phyloP scores from a whole-genome alignment of 1,140 invertebrate species.

The Gryllus bimaculatus region DNA sequence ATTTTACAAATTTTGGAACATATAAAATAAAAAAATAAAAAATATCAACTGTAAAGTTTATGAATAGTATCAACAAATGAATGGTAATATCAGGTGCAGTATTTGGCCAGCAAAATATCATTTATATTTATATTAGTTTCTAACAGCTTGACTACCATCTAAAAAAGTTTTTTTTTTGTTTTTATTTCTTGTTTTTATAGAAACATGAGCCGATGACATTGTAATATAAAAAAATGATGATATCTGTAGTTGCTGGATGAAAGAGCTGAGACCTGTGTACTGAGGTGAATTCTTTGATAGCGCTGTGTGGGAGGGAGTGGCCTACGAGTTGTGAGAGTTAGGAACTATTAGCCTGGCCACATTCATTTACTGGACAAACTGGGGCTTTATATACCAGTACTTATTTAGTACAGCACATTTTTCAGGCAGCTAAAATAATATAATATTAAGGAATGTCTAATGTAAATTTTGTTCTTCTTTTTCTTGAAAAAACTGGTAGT shows the following conservation, averaged over 20 bases:
- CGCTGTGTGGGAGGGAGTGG: too few species aligned
- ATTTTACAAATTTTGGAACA: background rate
- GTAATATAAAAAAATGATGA: background rate
- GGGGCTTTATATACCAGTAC: too few species aligned
- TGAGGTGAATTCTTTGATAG: too few species aligned
- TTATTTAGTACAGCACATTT: too few species aligned
- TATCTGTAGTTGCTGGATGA: background rate
- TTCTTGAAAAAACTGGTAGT: too few species aligned
- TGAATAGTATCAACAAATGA: background rate
- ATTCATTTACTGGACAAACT: too few species aligned
- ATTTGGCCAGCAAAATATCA: background rate
- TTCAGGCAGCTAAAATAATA: too few species aligned
- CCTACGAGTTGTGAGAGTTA: too few species aligned
- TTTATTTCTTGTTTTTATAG: background rate
- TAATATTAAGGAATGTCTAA: too few species aligned
- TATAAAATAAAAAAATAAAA: background rate
- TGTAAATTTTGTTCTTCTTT: too few species aligned
- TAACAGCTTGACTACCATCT: background rate
- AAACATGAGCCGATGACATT: background rate
- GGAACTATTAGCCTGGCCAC: too few species aligned
- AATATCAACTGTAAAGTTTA: conserved; percentile 2
- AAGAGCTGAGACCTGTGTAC: too few species aligned
- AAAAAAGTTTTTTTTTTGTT: background rate
- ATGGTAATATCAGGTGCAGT: background rate
- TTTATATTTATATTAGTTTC: background rate